Base-by-base conservation (phyloP, 1,140 invertebrate genomes). In the Pectinophora gossypiella region DNA sequence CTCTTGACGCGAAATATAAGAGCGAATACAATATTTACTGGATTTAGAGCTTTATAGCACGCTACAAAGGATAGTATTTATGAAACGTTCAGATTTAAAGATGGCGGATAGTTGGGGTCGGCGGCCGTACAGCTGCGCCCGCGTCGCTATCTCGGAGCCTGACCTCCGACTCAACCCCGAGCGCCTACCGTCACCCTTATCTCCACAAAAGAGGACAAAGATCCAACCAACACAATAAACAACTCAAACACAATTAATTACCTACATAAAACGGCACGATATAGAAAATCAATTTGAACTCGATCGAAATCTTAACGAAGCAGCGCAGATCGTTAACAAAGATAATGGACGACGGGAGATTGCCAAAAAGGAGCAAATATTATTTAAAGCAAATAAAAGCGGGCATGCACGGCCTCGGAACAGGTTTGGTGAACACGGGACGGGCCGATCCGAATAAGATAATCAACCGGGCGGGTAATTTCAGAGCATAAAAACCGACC, bases 331-430 rank as follows among this genome's bases (percentile, higher is more conserved):
- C 73, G 78, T 84, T 81, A 75, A 61, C 64, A 47, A 55, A 68
- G 78, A 84, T 84, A 84, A 84, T 79, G 74, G 72, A 63, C 54
- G 60, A 52, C 19, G 48, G 56, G 61, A 73, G 77, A 79, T 82
- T 81, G 74, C 76, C 76, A 75, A 85, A 86, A 86, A 82, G 47
- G 69, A 78, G 73, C 72, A 86, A 85, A 80, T 83, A 72, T 75
- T 65, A 60, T 73, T 71, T 74, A 86, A 78, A 86, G 68, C 76
- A 86, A 86, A 85, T 80, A 85, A 85, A 86, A 68, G 56, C 64
- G 62, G 72, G 72, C 72, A 65, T 71, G 70, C 71, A 65, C 61
- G 59, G 61, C 58, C 53, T 55, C 47, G 62, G 68, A 76, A 79
- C 79, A 73, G 58, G 72, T 80, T 78, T 42, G 51, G 48, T 54